Evolutionary conservation across 2,888 invertebrate genomes (phyloP).

Genomic region (Archaeoteleia sp.): DNA sequence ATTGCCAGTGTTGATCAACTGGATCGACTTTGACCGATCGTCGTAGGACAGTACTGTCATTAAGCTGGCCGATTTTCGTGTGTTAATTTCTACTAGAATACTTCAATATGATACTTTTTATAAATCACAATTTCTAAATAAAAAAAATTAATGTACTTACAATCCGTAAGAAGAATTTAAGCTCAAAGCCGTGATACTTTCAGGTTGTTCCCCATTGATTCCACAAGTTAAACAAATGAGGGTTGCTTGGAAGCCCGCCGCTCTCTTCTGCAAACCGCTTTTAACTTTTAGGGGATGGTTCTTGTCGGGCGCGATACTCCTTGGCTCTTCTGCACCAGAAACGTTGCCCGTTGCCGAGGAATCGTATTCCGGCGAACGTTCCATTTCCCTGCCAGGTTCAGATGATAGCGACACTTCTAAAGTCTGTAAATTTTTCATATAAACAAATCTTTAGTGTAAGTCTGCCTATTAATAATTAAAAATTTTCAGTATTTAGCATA

Average conservation of each 20-base stretch:
- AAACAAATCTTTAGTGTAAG: conserved; percentile 2
- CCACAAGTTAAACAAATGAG: conserved; percentile 94
- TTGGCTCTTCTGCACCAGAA: conserved; percentile 74
- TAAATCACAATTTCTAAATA: no score
- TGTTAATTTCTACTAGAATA: no score
- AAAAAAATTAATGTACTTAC: conserved; percentile 80
- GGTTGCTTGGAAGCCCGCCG: conserved; percentile 97
- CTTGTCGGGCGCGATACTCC: conserved; percentile 68
- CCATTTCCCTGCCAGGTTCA: conserved; percentile 86
- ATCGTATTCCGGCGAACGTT: conserved; percentile 89
- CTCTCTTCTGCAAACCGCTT: conserved; percentile 87
- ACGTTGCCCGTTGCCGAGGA: conserved; percentile 77
- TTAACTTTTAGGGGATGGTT: conserved; percentile 81
- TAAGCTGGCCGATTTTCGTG: no score
- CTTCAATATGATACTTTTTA: no score
- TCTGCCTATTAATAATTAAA: no score
- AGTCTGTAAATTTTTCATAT: conserved; percentile 76
- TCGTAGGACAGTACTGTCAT: no score
- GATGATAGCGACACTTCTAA: conserved; percentile 92
- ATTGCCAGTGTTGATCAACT: no score
- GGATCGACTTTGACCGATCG: no score
- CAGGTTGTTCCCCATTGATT: conserved; percentile 85
- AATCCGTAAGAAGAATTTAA: conserved; percentile 98
- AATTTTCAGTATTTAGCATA: no score
- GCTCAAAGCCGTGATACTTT: conserved; percentile 91